Evolutionary conservation across 2,888 invertebrate genomes (phyloP).

Genomic region (Andrena flavipes): DNA sequence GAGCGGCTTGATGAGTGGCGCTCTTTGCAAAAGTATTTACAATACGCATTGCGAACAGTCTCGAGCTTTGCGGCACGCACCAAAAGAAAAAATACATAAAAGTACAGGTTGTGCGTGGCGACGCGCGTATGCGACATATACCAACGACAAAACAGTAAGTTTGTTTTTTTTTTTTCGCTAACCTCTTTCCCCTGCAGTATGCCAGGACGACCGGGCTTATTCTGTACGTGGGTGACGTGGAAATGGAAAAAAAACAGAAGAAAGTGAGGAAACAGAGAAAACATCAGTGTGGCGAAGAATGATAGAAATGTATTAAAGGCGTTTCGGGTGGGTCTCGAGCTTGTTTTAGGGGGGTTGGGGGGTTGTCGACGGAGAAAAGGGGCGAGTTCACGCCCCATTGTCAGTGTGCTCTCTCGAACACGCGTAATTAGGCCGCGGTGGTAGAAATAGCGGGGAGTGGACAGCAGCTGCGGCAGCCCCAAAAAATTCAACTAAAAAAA

Average conservation of each 20-base stretch:
- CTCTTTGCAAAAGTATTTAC: conserved; percentile 60
- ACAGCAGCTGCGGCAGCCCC: conserved; percentile 67
- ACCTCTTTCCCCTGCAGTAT: conserved; percentile 92
- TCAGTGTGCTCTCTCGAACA: conserved; percentile 64
- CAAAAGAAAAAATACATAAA: neutral
- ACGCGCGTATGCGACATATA: conserved; percentile 38
- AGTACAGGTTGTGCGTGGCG: neutral
- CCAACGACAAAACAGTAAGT: conserved; percentile 61
- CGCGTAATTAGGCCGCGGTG: conserved; percentile 47
- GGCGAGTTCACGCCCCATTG: conserved; percentile 74
- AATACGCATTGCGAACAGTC: conserved; percentile 53
- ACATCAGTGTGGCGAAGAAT: conserved; percentile 63
- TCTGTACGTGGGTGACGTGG: conserved; percentile 87
- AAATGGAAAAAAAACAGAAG: conserved; percentile 81
- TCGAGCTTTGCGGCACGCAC: conserved; percentile 53
- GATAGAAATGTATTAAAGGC: conserved; percentile 76
- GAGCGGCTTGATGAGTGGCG: conserved; percentile 17
- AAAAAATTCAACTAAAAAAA: conserved; percentile 69
- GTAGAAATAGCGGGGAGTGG: conserved; percentile 69
- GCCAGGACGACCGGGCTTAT: conserved; percentile 91
- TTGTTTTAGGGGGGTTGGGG: conserved; percentile 78
- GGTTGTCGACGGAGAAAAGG: conserved; percentile 1
- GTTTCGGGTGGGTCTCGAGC: conserved; percentile 71
- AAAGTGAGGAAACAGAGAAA: conserved; percentile 82
- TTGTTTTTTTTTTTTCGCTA: no score